phyloP scores from a whole-genome alignment of 2,797 vertebrate species.

The Sphenopsis melanotis region DNA sequence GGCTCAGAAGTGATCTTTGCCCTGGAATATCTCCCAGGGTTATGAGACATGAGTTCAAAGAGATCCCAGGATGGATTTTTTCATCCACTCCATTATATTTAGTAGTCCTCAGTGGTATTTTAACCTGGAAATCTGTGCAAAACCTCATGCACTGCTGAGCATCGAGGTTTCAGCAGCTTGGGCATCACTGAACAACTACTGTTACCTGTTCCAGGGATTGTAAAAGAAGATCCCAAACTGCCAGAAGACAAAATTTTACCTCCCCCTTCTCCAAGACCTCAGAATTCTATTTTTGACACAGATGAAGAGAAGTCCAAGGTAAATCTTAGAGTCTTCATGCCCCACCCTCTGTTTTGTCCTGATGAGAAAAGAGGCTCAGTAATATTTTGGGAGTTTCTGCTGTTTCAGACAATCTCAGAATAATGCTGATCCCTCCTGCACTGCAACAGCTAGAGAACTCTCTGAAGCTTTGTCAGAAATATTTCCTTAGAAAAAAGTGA shows the following conservation, averaged over 20 bases:
- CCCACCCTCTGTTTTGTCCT: background rate
- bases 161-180: background rate
- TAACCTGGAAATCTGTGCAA: background rate
- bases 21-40: background rate
- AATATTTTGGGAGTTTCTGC: background rate
- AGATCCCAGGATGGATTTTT: background rate
- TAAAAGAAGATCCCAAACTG: constrained; percentile 87
- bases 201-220: constrained; percentile 76
- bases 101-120: background rate
- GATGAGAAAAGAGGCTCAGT: background rate
- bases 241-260: constrained; percentile 79
- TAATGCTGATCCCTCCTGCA: background rate
- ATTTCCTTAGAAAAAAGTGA: background rate
- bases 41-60: background rate
- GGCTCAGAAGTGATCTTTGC: background rate
- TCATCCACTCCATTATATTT: background rate
- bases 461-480: background rate
- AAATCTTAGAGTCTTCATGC: background rate
- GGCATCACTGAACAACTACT: background rate
- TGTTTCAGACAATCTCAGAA: background rate
- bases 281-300: constrained; percentile 84
- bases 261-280: constrained; percentile 82
- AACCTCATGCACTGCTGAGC: background rate
- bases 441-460: background rate
- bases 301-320: constrained; percentile 89